These are phyloP conservation scores for Diaprepes abbreviatus DNA, from an alignment of 2,888 invertebrate genomes.

Conservation along the genomic window DNA sequence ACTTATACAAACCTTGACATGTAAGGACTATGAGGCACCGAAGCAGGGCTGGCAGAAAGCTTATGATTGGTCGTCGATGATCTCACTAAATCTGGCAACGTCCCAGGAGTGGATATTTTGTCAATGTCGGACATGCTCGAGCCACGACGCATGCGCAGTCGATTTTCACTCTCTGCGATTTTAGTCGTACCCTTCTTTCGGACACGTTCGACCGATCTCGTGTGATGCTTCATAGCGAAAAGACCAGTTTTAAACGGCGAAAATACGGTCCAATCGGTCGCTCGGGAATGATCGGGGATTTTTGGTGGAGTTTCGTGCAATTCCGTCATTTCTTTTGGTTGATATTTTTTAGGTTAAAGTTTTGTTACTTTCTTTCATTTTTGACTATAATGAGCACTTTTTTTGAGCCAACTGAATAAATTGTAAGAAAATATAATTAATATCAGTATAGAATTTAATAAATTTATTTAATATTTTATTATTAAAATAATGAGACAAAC, in stretches of 20 bases:
- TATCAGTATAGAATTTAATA: too few relatives aligned
- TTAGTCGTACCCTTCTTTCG: conserved; percentile 56
- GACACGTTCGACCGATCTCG: conserved; percentile 58
- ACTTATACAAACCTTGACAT: conserved; percentile 62
- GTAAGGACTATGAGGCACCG: conserved; percentile 71
- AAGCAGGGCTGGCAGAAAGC: conserved; percentile 65
- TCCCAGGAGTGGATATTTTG: conserved; percentile 68
- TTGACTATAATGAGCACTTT: background rate
- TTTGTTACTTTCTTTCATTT: background rate
- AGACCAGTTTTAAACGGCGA: conserved; percentile 73
- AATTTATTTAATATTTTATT: too few relatives aligned
- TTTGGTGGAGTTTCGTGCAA: conserved; percentile 8
- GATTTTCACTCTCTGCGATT: conserved; percentile 24
- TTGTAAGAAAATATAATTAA: too few relatives aligned
- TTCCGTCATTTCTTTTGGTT: conserved; percentile 17
- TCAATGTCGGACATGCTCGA: conserved; percentile 82
- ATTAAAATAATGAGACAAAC: too few relatives aligned
- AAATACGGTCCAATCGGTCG: conserved; percentile 72
- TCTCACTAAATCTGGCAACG: conserved; percentile 68
- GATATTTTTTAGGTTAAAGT: background rate
- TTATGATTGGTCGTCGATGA: conserved; percentile 68
- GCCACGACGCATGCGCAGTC: conserved; percentile 73
- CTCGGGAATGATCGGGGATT: conserved; percentile 13
- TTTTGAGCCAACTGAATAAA: too few relatives aligned
- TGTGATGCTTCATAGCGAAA: conserved; percentile 69